Evolutionary conservation across 2,113 vertebrate species (phyloP).

Genomic region (Xyrauchen texanus): DNA sequence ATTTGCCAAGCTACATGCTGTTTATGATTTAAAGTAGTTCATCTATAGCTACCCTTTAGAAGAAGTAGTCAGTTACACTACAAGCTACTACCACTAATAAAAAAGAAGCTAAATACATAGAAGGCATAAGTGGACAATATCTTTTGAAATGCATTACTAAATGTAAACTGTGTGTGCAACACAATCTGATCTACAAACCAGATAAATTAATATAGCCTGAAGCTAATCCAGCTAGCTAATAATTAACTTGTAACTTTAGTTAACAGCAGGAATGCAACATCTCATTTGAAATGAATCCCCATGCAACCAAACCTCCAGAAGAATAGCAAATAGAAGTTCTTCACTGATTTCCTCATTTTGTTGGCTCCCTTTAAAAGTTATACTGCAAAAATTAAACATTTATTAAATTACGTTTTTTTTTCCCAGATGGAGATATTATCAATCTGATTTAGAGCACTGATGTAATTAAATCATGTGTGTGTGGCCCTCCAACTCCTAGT

Average conservation of each 20-base stretch:
- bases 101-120: no score
- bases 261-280: slow-evolving; percentile 37
- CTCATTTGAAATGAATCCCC: slow-evolving; percentile 18
- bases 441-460: slow-evolving; percentile 45
- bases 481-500: slow-evolving; percentile 46
- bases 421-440: slow-evolving; percentile 59
- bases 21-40: neutral
- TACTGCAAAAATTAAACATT: slow-evolving; percentile 58
- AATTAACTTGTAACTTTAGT: slow-evolving; percentile 40
- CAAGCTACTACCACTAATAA: no score
- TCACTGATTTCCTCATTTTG: slow-evolving; percentile 5
- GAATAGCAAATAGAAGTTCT: neutral
- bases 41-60: no score
- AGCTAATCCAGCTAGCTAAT: slow-evolving; percentile 44
- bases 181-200: slow-evolving; percentile 8
- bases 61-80: no score
- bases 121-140: no score
- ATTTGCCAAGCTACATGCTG: no score
- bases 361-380: slow-evolving; percentile 48
- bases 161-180: slow-evolving; percentile 37
- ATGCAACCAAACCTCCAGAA: neutral
- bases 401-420: slow-evolving; percentile 46
- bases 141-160: no score
- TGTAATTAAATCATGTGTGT: slow-evolving; percentile 67
- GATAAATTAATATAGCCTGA: slow-evolving; percentile 38